Evolutionary conservation across 2,888 invertebrate genomes (phyloP).

Genomic region (Oegoconia quadripuncta): DNA sequence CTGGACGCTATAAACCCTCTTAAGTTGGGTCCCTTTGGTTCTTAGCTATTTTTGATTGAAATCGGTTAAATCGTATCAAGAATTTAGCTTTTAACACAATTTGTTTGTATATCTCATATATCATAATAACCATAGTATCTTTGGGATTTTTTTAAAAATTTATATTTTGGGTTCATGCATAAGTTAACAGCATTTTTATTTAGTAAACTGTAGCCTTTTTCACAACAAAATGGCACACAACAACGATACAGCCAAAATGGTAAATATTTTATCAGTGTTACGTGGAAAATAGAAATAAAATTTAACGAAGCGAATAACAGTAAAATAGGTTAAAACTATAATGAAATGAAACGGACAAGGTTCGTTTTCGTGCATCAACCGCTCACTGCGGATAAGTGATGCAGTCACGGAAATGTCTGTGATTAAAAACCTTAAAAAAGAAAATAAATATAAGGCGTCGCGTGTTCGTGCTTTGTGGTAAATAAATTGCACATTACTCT

Average conservation of each 20-base stretch:
- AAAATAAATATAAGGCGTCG: conserved; percentile 13
- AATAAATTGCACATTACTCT: conserved; percentile 13
- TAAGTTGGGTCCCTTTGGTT: no score
- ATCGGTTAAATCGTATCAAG: no score
- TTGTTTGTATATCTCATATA: no score
- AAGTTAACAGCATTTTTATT: no score
- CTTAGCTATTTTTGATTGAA: no score
- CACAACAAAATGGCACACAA: neutral
- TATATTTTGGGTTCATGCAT: no score
- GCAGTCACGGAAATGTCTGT: conserved; percentile 58
- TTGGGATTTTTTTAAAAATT: no score
- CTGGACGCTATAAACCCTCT: no score
- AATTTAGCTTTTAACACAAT: no score
- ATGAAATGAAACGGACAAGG: conserved; percentile 26
- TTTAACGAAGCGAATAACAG: conserved; percentile 32
- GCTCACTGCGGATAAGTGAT: conserved; percentile 35
- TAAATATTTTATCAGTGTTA: conserved; percentile 29
- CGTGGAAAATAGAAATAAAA: conserved; percentile 34
- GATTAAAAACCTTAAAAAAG: conserved; percentile 40
- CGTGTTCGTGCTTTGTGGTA: conserved; percentile 10
- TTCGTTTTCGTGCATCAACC: conserved; percentile 36
- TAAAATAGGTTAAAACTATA: conserved; percentile 29
- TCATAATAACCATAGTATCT: no score
- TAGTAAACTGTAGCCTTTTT: no score
- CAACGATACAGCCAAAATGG: conserved; percentile 19